These are phyloP conservation scores for Brachionus angularis DNA, from an alignment of 1,140 invertebrate genomes.

Conservation along the genomic window DNA sequence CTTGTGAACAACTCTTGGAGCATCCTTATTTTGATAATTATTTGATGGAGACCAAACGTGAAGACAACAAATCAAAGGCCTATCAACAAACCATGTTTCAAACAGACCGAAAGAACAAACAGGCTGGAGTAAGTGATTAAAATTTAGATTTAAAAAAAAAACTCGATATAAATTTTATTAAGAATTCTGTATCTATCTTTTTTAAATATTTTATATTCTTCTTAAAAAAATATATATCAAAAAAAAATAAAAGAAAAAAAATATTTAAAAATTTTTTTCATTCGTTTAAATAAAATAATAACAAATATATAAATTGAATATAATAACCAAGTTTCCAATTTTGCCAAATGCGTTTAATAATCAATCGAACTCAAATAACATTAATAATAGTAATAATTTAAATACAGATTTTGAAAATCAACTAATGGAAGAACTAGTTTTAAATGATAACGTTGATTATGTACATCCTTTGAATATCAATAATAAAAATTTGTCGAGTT, in stretches of 20 bases:
- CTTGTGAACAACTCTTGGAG: slow-evolving; percentile 77
- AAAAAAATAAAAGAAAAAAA: too few relatives aligned
- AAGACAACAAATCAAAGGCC: slow-evolving; percentile 38
- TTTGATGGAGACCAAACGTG: slow-evolving; percentile 43
- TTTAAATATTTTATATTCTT: too few relatives aligned
- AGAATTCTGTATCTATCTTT: too few relatives aligned
- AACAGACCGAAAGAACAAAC: slow-evolving; percentile 28
- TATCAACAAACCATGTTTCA: slow-evolving; percentile 39
- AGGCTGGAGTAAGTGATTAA: slow-evolving; percentile 43
- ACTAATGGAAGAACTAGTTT: background rate
- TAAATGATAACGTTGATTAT: slow-evolving; percentile 37
- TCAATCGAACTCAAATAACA: too few relatives aligned
- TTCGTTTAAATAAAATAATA: too few relatives aligned
- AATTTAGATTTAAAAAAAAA: too few relatives aligned
- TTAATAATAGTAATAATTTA: background rate
- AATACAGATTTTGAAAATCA: slow-evolving; percentile 13
- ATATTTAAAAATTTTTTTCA: too few relatives aligned
- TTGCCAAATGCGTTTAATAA: background rate
- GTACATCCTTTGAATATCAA: background rate
- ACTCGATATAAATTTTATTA: too few relatives aligned
- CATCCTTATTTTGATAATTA: slow-evolving; percentile 73
- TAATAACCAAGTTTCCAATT: slow-evolving; percentile 22
- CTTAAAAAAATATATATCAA: too few relatives aligned
- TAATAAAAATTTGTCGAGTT: slow-evolving; percentile 19
- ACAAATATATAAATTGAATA: too few relatives aligned